Conservation (phyloP, 2,113 vertebrate genomes). For the Brachirus orientalis region DNA sequence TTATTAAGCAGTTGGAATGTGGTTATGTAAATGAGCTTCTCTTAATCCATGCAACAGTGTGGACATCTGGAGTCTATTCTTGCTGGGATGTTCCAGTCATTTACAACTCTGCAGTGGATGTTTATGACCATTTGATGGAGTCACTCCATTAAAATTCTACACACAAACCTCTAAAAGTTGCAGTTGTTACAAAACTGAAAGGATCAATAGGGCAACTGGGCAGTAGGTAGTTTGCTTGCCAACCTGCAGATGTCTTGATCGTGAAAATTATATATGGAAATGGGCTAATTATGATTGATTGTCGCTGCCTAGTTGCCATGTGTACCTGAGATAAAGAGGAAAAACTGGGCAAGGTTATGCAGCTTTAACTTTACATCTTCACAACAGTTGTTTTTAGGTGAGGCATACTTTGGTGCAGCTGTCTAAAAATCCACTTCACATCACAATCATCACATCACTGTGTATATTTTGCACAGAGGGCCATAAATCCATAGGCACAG, state of each 20-base stretch:
- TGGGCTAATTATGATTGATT: neutral
- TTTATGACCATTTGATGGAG: slow-evolving; percentile 41
- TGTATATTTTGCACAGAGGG: neutral
- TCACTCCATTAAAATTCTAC: slow-evolving; percentile 50
- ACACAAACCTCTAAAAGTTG: slow-evolving; percentile 33
- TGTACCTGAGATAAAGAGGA: slow-evolving; percentile 8
- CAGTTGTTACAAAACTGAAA: slow-evolving; percentile 16
- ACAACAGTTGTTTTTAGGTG: neutral
- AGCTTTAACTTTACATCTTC: slow-evolving; percentile 8
- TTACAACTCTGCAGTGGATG: slow-evolving; percentile 27
- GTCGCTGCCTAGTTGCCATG: neutral
- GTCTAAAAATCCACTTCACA: neutral
- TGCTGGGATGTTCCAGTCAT: slow-evolving; percentile 39
- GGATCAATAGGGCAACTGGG: slow-evolving; percentile 21
- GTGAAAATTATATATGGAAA: slow-evolving; percentile 10
- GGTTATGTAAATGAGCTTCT: slow-evolving; percentile 74
- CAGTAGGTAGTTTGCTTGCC: slow-evolving; percentile 13
- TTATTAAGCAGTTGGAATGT: slow-evolving; percentile 68
- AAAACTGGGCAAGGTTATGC: neutral
- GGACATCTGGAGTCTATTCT: slow-evolving; percentile 63
- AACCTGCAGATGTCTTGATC: neutral
- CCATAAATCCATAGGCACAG: too few species aligned
- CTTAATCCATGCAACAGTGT: slow-evolving; percentile 46
- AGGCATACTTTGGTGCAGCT: neutral
- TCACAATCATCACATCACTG: neutral